phyloP scores from a whole-genome alignment of 2,888 invertebrate species.

The Vanessa cardui region DNA sequence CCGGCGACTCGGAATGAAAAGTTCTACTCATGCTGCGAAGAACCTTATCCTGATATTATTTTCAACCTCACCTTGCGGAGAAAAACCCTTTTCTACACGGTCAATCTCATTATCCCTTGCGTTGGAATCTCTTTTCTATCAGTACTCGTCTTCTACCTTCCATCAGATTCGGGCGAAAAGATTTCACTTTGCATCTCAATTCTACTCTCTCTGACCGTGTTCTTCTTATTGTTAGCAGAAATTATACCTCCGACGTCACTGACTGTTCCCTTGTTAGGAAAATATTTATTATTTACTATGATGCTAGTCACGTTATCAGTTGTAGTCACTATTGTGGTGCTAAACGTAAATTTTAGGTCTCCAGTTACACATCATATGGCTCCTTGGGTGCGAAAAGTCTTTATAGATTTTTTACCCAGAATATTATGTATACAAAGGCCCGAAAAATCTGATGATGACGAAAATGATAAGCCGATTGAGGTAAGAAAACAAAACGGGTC shows the following conservation, averaged over 20 bases:
- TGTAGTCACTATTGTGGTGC: constrained; percentile 95
- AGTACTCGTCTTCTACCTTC: constrained; percentile 98
- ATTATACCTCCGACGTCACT: constrained; percentile 97
- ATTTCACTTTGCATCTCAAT: constrained; percentile 98
- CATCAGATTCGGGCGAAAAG: constrained; percentile 98
- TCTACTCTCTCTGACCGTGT: constrained; percentile 95
- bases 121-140: constrained; percentile 98
- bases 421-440: constrained; percentile 95
- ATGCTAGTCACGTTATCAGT: constrained; percentile 96
- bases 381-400: constrained; percentile 94
- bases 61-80: constrained; percentile 97
- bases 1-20: constrained; percentile 95
- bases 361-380: constrained; percentile 96
- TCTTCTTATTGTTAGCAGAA: constrained; percentile 95
- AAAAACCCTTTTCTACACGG: constrained; percentile 98
- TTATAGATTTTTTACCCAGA: constrained; percentile 92
- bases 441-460: constrained; percentile 88
- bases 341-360: constrained; percentile 95
- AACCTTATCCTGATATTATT: constrained; percentile 98
- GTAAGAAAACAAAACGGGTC: constrained; percentile 56
- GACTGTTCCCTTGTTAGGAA: constrained; percentile 94
- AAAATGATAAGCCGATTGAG: constrained; percentile 77
- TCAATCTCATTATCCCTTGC: constrained; percentile 98
- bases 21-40: constrained; percentile 98
- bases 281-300: constrained; percentile 97